These are phyloP conservation scores for Rhipidura dahli DNA, from an alignment of 2,113 vertebrate species.

Conservation along the genomic window DNA sequence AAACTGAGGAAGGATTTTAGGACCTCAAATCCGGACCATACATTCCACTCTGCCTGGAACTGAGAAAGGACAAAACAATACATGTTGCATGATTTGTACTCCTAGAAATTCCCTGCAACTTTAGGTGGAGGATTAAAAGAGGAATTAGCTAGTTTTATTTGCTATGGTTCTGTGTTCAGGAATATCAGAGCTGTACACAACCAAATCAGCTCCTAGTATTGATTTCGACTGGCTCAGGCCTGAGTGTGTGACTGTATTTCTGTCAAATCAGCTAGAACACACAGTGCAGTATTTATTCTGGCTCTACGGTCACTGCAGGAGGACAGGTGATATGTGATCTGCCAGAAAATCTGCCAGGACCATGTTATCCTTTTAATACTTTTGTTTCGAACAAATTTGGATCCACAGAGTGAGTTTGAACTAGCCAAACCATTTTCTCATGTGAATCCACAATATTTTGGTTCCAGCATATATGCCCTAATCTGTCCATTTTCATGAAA, in stretches of 20 bases:
- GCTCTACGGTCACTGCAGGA: not conserved
- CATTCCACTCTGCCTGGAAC: not conserved
- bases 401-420: not conserved
- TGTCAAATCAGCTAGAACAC: not conserved
- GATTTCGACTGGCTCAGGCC: not conserved
- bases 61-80: not conserved
- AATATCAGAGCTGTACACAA: not conserved
- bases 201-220: not conserved
- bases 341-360: not conserved
- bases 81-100: rapidly evolving
- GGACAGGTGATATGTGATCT: not conserved
- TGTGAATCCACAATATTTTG: not conserved
- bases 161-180: not conserved
- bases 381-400: not conserved
- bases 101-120: not conserved
- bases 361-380: not conserved
- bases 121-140: not conserved
- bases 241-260: not conserved
- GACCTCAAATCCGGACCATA: not conserved
- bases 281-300: not conserved
- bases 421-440: not conserved
- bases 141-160: not conserved
- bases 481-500: not conserved
- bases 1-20: not conserved
- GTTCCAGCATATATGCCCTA: not conserved